These are phyloP conservation scores for Cylindroiulus punctatus DNA, from an alignment of 2,888 invertebrate genomes.

Conservation along the genomic window DNA sequence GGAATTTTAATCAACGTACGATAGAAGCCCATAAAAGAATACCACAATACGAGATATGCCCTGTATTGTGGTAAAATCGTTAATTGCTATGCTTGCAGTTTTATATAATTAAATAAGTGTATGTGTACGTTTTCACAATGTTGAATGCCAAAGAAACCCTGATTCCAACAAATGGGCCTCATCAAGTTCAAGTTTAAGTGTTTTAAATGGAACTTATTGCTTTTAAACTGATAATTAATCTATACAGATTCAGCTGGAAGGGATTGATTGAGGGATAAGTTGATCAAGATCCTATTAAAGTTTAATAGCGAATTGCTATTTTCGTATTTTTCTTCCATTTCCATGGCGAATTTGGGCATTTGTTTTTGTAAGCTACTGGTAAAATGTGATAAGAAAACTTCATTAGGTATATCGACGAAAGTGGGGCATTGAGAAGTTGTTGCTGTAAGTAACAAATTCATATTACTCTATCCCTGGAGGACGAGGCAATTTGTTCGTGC, in stretches of 20 bases:
- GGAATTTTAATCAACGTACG: too few relatives aligned
- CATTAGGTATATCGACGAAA: slow-evolving; percentile 23
- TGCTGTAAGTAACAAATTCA: slow-evolving; percentile 40
- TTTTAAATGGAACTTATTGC: not conserved
- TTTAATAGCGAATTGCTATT: not conserved
- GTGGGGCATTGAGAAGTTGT: slow-evolving; percentile 29
- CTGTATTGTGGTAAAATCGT: too few relatives aligned
- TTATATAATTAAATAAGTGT: too few relatives aligned
- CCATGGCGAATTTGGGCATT: not conserved
- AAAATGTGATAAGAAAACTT: slow-evolving; percentile 42
- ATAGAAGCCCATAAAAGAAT: too few relatives aligned
- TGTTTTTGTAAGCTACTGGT: slow-evolving; percentile 43
- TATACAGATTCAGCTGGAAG: not conserved
- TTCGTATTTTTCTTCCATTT: not conserved
- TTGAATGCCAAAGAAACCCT: too few relatives aligned
- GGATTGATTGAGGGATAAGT: not conserved
- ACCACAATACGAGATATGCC: too few relatives aligned
- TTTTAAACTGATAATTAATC: not conserved
- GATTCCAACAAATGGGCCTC: too few relatives aligned
- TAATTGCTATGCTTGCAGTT: too few relatives aligned
- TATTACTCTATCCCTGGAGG: slow-evolving; percentile 27
- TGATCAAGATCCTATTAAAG: too few relatives aligned
- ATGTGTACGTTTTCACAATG: too few relatives aligned
- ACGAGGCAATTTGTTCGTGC: slow-evolving; percentile 11
- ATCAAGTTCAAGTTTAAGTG: too few relatives aligned